phyloP scores from a whole-genome alignment of 2,888 invertebrate genomes.

The Nasonovia ribisnigri region DNA sequence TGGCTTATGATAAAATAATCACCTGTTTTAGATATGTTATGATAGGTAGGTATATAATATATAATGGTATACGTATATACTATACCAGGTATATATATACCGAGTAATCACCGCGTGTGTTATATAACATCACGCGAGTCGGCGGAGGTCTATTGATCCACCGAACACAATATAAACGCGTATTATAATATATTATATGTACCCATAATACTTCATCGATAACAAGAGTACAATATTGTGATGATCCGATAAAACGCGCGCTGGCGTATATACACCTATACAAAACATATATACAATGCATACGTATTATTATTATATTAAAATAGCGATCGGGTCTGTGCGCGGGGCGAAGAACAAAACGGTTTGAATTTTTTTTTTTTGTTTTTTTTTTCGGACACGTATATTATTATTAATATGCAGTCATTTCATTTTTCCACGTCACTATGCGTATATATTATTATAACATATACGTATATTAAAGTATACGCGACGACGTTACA shows the following conservation, averaged over 20 bases:
- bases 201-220: conserved; percentile 20
- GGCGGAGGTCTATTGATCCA: conserved; percentile 14
- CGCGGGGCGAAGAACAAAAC: conserved; percentile 14
- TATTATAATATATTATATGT: not conserved
- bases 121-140: not conserved
- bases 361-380: conserved; percentile 6
- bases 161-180: conserved; percentile 17
- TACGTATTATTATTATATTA: not conserved
- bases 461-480: not conserved
- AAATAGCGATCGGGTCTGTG: not conserved
- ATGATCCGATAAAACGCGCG: conserved; percentile 49
- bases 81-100: too few relatives aligned
- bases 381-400: conserved; percentile 20
- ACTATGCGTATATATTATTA: too few relatives aligned
- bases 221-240: conserved; percentile 54
- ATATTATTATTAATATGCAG: not conserved
- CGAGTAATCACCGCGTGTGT: not conserved
- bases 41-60: not conserved
- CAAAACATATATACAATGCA: not conserved
- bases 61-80: not conserved
- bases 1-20: too few relatives aligned
- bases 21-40: too few relatives aligned
- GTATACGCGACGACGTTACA: not conserved
- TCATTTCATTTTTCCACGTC: conserved; percentile 18
- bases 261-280: not conserved